Conservation (phyloP, 1,140 invertebrate species). For the Rhopalosiphum maidis region DNA sequence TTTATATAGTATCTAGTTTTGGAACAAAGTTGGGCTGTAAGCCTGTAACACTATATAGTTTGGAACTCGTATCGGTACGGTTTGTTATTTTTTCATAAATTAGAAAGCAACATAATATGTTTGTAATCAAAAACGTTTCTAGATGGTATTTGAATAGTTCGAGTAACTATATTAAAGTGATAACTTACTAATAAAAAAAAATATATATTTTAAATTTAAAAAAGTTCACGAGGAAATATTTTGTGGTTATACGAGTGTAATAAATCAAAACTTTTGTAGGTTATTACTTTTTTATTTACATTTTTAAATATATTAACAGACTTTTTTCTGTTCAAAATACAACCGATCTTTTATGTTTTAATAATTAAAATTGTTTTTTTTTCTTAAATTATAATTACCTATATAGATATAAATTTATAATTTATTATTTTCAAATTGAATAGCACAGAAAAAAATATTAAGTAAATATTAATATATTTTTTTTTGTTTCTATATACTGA, state of each 20-base stretch:
- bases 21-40: no score
- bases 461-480: no score
- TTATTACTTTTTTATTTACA: not conserved
- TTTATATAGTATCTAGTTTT: no score
- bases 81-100: no score
- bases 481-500: no score
- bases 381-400: not conserved
- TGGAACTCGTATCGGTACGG: no score
- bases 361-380: not conserved
- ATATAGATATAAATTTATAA: not conserved
- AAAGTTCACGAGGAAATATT: not conserved
- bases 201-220: not conserved
- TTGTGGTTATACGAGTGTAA: not conserved
- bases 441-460: not conserved
- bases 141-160: no score
- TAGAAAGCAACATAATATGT: no score
- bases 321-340: not conserved
- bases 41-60: no score
- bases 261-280: not conserved
- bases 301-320: no score
- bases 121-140: no score
- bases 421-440: not conserved
- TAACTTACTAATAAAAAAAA: not conserved
- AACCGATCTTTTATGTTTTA: not conserved
- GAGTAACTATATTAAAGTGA: not conserved